A percentile compares a stretch with the other conserved stretches of the same genome.
Evolutionary conservation across 1,140 invertebrate genomes (phyloP).

Genomic region (Neodiprion virginianus): DNA sequence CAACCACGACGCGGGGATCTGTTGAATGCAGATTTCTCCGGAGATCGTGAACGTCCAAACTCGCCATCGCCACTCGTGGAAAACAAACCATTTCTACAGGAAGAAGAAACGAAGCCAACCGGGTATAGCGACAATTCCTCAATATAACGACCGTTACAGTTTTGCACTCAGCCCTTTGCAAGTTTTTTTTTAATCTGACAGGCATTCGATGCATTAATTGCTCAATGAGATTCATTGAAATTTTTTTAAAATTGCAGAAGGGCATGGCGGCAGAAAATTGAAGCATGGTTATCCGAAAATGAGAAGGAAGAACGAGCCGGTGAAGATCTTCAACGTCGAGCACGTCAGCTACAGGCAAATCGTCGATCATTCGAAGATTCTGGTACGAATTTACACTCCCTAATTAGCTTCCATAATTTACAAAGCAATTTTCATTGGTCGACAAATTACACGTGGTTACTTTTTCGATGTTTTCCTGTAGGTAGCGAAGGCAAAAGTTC

Average conservation of each 20-base stretch:
- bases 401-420: conserved; percentile 12
- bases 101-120: conserved; percentile 58
- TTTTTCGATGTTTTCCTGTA: conserved; percentile 40
- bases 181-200: neutral
- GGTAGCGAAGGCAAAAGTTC: conserved; percentile 76
- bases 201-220: neutral
- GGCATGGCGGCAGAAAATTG: conserved; percentile 86
- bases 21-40: conserved; percentile 72
- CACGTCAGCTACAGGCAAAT: conserved; percentile 71
- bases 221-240: conserved; percentile 1
- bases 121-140: conserved; percentile 41
- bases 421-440: conserved; percentile 14
- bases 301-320: conserved; percentile 81
- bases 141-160: neutral
- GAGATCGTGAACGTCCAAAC: conserved; percentile 75
- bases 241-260: conserved; percentile 38
- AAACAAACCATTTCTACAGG: conserved; percentile 59
- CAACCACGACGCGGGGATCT: conserved; percentile 72
- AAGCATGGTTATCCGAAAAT: conserved; percentile 88
- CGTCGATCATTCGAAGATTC: conserved; percentile 82
- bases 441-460: neutral
- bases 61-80: conserved; percentile 72
- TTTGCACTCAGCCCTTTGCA: no score
- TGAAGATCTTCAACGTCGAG: conserved; percentile 69
- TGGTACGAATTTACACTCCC: conserved; percentile 58